A percentile compares a stretch with the other conserved stretches of the same genome.
Evolutionary conservation across 2,113 vertebrate species (phyloP).

Genomic region (Calonectris borealis): DNA sequence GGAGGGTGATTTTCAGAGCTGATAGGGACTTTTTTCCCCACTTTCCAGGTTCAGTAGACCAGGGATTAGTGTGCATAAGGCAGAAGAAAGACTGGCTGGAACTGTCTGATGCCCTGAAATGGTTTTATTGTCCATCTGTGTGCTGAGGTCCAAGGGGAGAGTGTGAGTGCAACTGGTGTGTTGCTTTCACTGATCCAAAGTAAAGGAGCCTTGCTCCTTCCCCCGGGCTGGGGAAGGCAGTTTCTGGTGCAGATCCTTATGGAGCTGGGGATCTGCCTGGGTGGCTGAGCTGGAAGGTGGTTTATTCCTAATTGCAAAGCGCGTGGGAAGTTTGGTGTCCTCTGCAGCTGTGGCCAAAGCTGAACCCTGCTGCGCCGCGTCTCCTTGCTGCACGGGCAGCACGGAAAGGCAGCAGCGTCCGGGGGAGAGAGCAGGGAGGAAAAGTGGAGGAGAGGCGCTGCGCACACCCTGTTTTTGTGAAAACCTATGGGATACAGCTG

Average conservation of each 20-base stretch:
- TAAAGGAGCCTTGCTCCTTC: not conserved
- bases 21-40: not conserved
- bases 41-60: not conserved
- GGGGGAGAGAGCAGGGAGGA: not conserved
- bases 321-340: not conserved
- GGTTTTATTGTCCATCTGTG: not conserved
- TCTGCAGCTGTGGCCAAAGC: not conserved
- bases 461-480: not conserved
- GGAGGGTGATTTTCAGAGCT: not conserved
- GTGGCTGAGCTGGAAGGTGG: not conserved
- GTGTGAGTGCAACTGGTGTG: not conserved
- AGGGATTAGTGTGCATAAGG: not conserved
- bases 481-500: not conserved
- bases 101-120: not conserved
- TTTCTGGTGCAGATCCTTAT: not conserved
- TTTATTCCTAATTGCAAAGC: not conserved
- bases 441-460: not conserved
- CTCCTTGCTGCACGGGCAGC: not conserved
- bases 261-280: not conserved
- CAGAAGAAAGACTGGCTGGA: not conserved
- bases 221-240: not conserved
- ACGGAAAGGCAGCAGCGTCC: not conserved
- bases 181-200: not conserved
- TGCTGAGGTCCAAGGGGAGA: not conserved
- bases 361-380: rapidly evolving